Evolutionary conservation across 2,888 invertebrate genomes (phyloP).

Genomic region (Lissonota sp.): DNA sequence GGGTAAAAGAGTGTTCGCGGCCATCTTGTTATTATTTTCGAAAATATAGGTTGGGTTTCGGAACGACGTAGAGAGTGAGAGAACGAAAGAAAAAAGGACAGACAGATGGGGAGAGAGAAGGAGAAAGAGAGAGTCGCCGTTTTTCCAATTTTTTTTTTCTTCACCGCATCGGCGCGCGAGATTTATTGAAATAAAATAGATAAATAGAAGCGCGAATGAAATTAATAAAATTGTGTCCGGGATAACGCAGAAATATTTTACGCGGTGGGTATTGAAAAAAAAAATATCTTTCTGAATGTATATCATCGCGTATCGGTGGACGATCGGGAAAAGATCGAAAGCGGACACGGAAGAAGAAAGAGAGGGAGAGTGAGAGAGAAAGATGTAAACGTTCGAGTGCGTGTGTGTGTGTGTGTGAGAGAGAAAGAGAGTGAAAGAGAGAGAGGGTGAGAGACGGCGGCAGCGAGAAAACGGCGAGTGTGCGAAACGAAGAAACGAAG

Average conservation of each 20-base stretch:
- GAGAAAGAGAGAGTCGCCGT: slow-evolving; percentile 20
- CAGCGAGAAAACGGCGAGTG: slow-evolving; percentile 68
- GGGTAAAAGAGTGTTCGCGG: slow-evolving; percentile 75
- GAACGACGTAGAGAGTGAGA: slow-evolving; percentile 34
- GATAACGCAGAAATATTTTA: slow-evolving; percentile 32
- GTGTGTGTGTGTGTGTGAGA: slow-evolving; percentile 37
- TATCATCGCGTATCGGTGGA: slow-evolving; percentile 63
- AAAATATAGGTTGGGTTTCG: slow-evolving; percentile 76
- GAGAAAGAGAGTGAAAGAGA: slow-evolving; percentile 54
- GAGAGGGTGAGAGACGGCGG: slow-evolving; percentile 68
- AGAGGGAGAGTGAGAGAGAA: slow-evolving; percentile 40
- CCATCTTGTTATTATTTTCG: slow-evolving; percentile 83
- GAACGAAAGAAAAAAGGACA: slow-evolving; percentile 4
- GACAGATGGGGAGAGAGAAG: slow-evolving; percentile 14
- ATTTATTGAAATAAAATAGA: slow-evolving; percentile 1
- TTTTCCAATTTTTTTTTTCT: slow-evolving; percentile 21
- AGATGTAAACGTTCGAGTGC: slow-evolving; percentile 34
- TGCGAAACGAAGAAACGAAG: slow-evolving; percentile 80
- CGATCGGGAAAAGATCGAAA: slow-evolving; percentile 66
- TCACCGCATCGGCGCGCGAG: background rate
- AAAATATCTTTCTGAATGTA: slow-evolving; percentile 59
- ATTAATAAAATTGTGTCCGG: slow-evolving; percentile 25
- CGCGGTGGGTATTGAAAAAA: slow-evolving; percentile 78
- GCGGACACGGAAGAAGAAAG: slow-evolving; percentile 46
- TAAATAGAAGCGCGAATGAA: slow-evolving; percentile 14